phyloP scores from a whole-genome alignment of 1,140 invertebrate genomes.

The Xylocopa sonorina region DNA sequence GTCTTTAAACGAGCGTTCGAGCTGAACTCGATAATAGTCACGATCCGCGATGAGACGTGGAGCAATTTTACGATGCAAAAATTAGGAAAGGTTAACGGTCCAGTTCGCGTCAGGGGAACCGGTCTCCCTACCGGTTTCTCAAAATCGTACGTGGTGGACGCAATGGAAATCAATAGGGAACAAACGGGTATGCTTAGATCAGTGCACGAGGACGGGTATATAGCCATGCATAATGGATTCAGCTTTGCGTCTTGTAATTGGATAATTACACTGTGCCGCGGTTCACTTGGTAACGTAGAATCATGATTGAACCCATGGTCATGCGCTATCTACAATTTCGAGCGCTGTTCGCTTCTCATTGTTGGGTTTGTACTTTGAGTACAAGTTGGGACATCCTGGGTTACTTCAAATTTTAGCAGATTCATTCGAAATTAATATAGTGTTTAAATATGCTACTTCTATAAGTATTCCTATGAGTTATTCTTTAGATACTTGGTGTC shows the following conservation, averaged over 20 bases:
- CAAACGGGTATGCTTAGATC: conserved; percentile 4
- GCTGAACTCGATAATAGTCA: conserved; percentile 1
- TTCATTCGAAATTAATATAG: too few relatives aligned
- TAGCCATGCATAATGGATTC: conserved; percentile 62
- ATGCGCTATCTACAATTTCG: conserved; percentile 53
- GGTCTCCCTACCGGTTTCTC: conserved; percentile 21
- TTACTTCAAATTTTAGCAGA: too few relatives aligned
- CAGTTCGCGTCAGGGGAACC: conserved; percentile 2
- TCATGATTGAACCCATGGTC: conserved; percentile 50
- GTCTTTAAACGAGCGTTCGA: too few relatives aligned
- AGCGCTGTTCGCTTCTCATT: conserved; percentile 23
- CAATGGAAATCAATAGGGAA: conserved; percentile 58
- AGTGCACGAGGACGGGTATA: background rate
- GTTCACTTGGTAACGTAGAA: conserved; percentile 44
- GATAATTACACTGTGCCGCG: conserved; percentile 52
- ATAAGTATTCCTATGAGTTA: too few relatives aligned
- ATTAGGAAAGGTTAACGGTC: conserved; percentile 26
- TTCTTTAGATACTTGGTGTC: too few relatives aligned
- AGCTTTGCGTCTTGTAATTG: conserved; percentile 61
- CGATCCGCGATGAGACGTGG: conserved; percentile 8
- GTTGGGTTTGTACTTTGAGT: too few relatives aligned
- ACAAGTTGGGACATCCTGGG: background rate
- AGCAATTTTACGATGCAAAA: conserved; percentile 26
- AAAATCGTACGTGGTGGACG: conserved; percentile 39
- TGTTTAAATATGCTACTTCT: too few relatives aligned